A percentile compares a stretch with the other conserved stretches of the same genome.
Evolutionary conservation across 2,888 invertebrate genomes (phyloP).

Genomic region (Euphydryas editha): DNA sequence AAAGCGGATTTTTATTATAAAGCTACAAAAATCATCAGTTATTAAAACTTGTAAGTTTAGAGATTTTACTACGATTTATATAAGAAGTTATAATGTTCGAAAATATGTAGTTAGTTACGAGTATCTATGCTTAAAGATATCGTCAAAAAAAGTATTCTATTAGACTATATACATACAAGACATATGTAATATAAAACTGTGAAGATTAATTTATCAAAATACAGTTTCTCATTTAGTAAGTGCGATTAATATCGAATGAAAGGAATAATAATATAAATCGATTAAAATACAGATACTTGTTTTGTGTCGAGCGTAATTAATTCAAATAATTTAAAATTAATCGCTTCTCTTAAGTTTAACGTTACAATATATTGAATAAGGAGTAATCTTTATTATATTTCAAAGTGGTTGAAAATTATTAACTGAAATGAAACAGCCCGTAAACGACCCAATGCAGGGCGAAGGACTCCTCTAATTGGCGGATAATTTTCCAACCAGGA

Average conservation of each 20-base stretch:
- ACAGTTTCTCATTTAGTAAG: neutral
- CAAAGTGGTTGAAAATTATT: constrained; percentile 43
- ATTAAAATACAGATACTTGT: neutral
- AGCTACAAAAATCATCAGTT: too few species aligned
- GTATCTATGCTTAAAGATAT: too few species aligned
- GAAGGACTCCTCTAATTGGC: too few species aligned
- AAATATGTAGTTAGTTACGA: too few species aligned
- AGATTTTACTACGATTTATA: too few species aligned
- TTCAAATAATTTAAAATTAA: neutral
- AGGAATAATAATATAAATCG: neutral
- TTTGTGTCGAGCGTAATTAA: neutral
- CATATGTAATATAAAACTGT: neutral
- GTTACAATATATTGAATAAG: constrained; percentile 2
- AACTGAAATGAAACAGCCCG: too few species aligned
- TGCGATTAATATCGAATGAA: neutral
- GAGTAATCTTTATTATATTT: constrained; percentile 38
- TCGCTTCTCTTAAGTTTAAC: neutral
- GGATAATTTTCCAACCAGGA: too few species aligned
- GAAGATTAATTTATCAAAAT: neutral
- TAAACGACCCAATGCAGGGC: too few species aligned
- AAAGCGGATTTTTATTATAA: too few species aligned
- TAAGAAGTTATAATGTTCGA: too few species aligned
- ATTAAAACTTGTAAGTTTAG: too few species aligned
- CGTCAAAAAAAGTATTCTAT: too few species aligned
- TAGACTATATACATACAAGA: neutral